phyloP scores from a whole-genome alignment of 2,888 invertebrate species.

The Diachrysia chrysitis region DNA sequence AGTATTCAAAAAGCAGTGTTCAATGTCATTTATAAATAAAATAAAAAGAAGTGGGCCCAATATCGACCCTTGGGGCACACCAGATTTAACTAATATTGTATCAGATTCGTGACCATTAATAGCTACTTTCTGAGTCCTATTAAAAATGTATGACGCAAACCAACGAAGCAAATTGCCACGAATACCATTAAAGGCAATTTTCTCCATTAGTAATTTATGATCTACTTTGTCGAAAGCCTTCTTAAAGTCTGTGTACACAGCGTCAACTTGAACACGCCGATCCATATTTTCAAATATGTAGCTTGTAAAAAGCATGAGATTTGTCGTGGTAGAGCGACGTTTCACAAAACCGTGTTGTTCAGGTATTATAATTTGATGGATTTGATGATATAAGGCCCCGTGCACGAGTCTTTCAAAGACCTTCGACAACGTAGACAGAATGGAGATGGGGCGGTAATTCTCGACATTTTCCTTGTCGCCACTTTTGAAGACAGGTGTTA shows the following conservation, averaged over 20 bases:
- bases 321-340: slow-evolving; percentile 3
- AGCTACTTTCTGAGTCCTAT: slow-evolving; percentile 7
- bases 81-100: neutral
- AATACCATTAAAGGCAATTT: slow-evolving; percentile 9
- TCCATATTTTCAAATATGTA: slow-evolving; percentile 10
- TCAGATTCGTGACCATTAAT: slow-evolving; percentile 7
- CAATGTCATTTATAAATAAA: no score
- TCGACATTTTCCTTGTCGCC: no score
- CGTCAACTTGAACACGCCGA: neutral
- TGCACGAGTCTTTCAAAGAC: no score
- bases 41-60: no score
- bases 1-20: no score
- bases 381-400: neutral
- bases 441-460: no score
- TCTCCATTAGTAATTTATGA: slow-evolving; percentile 9
- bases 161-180: slow-evolving; percentile 1
- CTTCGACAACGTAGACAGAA: no score
- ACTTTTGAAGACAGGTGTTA: no score
- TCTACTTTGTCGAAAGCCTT: slow-evolving; percentile 13
- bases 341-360: slow-evolving; percentile 13
- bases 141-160: slow-evolving; percentile 11
- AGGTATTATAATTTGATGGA: slow-evolving; percentile 1
- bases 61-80: slow-evolving; percentile 11
- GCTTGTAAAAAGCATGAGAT: neutral
- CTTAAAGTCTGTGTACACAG: neutral